phyloP scores from a whole-genome alignment of 2,797 vertebrate species.

The Varecia variegata region DNA sequence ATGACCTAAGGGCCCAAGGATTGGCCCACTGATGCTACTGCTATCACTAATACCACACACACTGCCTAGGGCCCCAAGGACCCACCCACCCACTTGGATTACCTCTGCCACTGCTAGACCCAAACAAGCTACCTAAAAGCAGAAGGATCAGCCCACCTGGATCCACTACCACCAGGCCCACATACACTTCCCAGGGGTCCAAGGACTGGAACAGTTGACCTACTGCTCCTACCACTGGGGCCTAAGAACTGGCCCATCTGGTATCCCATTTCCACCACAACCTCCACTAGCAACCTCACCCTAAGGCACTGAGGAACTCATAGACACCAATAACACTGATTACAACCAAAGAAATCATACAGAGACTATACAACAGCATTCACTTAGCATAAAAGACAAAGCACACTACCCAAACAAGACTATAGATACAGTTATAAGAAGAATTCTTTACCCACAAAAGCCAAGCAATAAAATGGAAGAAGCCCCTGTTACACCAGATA shows the following conservation, averaged over 20 bases:
- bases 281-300: not conserved
- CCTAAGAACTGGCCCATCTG: not conserved
- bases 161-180: not conserved
- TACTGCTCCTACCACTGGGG: not conserved
- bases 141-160: not conserved
- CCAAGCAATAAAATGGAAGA: not conserved
- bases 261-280: not conserved
- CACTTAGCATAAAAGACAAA: not conserved
- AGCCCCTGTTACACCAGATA: not conserved
- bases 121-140: not conserved
- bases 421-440: not conserved
- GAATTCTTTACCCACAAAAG: not conserved
- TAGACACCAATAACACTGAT: not conserved
- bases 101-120: not conserved
- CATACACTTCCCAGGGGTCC: not conserved
- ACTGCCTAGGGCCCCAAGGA: not conserved
- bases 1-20: not conserved
- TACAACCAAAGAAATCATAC: not conserved
- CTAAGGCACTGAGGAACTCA: not conserved
- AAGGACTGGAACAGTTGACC: not conserved
- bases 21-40: not conserved
- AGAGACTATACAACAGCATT: not conserved
- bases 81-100: not conserved
- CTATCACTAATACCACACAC: not conserved
- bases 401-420: not conserved